Percentiles rank a stretch among this genome's conserved stretches.
phyloP scores from a whole-genome alignment of 2,888 invertebrate genomes.

The Agonopterix heracliana region DNA sequence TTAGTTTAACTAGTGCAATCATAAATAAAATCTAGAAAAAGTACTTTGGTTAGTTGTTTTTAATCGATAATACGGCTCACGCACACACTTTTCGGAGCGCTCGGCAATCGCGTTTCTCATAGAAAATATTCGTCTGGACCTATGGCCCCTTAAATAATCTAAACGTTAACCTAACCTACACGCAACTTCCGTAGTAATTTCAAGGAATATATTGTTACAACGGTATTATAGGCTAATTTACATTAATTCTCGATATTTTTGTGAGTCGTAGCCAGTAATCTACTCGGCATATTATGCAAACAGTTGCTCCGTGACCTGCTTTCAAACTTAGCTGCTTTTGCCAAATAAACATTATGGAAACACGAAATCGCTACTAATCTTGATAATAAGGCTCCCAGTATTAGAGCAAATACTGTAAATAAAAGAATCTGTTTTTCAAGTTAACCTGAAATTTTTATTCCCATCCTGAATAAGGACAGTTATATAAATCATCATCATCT shows the following conservation, averaged over 20 bases:
- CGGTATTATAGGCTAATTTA: constrained; percentile 20
- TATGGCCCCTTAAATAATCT: no score
- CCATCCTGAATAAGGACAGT: neutral
- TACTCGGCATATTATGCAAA: constrained; percentile 8
- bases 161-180: no score
- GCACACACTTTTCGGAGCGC: no score
- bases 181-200: no score
- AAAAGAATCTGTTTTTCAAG: neutral
- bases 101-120: no score
- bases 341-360: constrained; percentile 4
- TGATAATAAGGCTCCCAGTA: neutral
- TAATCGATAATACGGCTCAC: no score
- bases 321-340: constrained; percentile 3
- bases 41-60: no score
- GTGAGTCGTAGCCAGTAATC: constrained; percentile 17
- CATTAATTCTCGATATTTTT: constrained; percentile 36
- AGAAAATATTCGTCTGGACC: no score
- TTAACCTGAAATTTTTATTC: neutral
- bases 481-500: no score
- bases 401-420: neutral
- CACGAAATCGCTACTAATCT: constrained; percentile 2
- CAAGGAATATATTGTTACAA: no score
- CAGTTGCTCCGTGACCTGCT: constrained; percentile 7
- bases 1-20: no score
- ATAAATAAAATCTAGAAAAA: no score